Percentiles rank a stretch among this genome's conserved stretches.
phyloP scores from a whole-genome alignment of 2,113 vertebrate genomes.

The Apus apus region DNA sequence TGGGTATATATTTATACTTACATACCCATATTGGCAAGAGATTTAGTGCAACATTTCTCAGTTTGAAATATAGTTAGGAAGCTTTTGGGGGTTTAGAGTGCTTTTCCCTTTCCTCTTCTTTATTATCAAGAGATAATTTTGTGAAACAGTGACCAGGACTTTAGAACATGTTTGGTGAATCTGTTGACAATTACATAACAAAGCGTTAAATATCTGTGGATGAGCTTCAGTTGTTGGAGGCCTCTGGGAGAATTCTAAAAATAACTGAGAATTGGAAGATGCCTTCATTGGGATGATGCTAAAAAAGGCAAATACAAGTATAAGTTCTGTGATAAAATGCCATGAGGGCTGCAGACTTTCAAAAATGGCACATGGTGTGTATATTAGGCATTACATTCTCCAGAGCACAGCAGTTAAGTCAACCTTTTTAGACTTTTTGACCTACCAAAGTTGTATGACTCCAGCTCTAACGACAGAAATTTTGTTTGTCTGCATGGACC shows the following conservation, averaged over 20 bases:
- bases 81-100: not conserved
- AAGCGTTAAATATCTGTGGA: not conserved
- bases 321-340: not conserved
- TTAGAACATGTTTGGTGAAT: not conserved
- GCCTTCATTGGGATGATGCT: not conserved
- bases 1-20: not conserved
- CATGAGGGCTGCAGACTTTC: not conserved
- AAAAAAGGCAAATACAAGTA: not conserved
- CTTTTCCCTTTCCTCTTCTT: not conserved
- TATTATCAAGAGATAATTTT: not conserved
- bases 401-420: not conserved
- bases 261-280: not conserved
- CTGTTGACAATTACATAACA: not conserved
- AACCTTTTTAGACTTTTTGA: not conserved
- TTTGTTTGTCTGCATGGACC: not conserved
- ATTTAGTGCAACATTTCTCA: not conserved
- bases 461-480: not conserved
- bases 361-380: not conserved
- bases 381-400: not conserved
- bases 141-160: not conserved
- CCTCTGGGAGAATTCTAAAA: not conserved
- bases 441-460: not conserved
- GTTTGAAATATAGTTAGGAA: not conserved
- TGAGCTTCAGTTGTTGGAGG: not conserved
- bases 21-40: rapidly evolving